These are phyloP conservation scores for Fringilla coelebs DNA, from an alignment of 2,797 vertebrate genomes.

Conservation along the genomic window DNA sequence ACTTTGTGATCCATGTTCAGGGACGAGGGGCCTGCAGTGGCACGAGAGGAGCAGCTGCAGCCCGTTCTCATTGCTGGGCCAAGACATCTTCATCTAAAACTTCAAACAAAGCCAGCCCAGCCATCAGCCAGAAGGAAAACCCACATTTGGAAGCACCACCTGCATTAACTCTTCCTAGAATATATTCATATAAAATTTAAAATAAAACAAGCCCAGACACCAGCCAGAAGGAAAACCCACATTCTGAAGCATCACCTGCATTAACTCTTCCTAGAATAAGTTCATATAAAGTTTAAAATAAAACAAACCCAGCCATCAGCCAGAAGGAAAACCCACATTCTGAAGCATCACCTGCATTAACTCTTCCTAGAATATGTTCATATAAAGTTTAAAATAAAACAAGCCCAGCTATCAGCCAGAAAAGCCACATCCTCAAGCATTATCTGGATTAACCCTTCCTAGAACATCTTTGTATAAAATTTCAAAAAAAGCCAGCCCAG, in stretches of 20 bases:
- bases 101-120: not conserved
- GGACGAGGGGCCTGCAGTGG: not conserved
- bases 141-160: not conserved
- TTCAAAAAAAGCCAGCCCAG: not conserved
- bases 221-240: not conserved
- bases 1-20: not conserved
- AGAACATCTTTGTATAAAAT: fast-evolving
- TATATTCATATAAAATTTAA: not conserved
- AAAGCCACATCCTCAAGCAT: not conserved
- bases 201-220: not conserved
- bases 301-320: not conserved
- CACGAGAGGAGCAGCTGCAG: not conserved
- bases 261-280: not conserved
- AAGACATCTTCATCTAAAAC: not conserved
- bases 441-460: not conserved
- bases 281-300: not conserved
- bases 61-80: not conserved
- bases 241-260: not conserved
- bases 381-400: fast-evolving
- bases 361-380: not conserved
- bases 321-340: not conserved
- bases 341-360: no score
- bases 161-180: not conserved
- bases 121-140: not conserved
- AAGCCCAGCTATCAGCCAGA: not conserved